phyloP scores from a whole-genome alignment of 2,888 invertebrate species.

The Hypercompe scribonia region DNA sequence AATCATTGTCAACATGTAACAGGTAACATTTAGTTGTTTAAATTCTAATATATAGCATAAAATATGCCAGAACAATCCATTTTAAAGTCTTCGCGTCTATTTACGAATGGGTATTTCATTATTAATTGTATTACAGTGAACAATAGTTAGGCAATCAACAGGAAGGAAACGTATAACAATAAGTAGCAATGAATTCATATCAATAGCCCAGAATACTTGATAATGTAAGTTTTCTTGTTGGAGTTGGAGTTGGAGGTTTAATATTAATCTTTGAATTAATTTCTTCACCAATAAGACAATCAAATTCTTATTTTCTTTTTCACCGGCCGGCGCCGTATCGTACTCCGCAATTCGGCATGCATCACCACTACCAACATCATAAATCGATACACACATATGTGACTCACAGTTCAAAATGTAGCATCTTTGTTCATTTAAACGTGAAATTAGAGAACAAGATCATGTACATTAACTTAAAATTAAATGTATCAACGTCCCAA shows the following conservation, averaged over 20 bases:
- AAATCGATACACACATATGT: conserved; percentile 65
- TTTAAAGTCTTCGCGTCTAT: neutral
- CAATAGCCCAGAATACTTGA: neutral
- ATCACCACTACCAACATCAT: conserved; percentile 61
- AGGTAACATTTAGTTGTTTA: neutral
- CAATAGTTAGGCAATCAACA: conserved; percentile 5
- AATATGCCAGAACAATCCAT: neutral
- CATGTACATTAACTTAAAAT: conserved; percentile 24
- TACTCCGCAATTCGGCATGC: conserved; percentile 18
- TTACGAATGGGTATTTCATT: neutral
- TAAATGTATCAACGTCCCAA: conserved; percentile 8
- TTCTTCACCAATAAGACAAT: neutral
- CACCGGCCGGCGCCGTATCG: conserved; percentile 50
- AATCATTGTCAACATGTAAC: neutral
- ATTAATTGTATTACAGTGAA: neutral
- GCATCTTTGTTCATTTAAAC: neutral
- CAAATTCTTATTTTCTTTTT: conserved; percentile 29
- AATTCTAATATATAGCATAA: neutral
- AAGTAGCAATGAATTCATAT: neutral
- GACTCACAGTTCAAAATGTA: conserved; percentile 36
- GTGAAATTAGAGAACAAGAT: conserved; percentile 2
- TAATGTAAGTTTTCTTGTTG: neutral
- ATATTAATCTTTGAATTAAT: neutral
- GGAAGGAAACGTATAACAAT: neutral
- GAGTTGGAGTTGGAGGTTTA: neutral